Base-by-base conservation (phyloP, 2,113 vertebrate genomes). In the Callaeas wilsoni region DNA sequence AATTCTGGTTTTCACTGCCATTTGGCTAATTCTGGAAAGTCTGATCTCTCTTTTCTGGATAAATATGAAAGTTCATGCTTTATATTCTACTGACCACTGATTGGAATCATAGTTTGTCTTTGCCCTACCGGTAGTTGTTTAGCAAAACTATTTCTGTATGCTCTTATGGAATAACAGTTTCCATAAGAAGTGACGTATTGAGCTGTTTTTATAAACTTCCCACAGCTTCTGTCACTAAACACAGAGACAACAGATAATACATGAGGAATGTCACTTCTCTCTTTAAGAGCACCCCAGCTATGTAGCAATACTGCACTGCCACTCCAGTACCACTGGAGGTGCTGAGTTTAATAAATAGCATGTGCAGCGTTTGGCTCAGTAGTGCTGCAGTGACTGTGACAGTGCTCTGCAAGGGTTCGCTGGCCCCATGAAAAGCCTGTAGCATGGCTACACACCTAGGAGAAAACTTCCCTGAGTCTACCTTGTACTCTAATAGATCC, bases 151-250 rank as follows among this genome's bases (percentile, higher is more conserved):
- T 90, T 92, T 90, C 85, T 91, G 80, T 89, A 75, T 12, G 13
- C 75, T 88, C 37, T 71, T 68, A 49, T 41, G 53, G 87, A 74
- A 86, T 86, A 84, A 68, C 63, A 68, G 91, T 90, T 95, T 87
- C 90, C 65, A 18, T 85, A 90, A 91, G 64, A 88, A 93, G 68
- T 89, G 88, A 93, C 18, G 14, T 92, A 81, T 88, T 90, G 73
- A 94, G 88, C 86, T 92, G 79, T 90, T 95, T 90, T 81, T 86
- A 35, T 71, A 81, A 86, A 64, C 93, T 90, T 94, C 90, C 87
- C 90, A 89, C 83, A 87, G 86, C 57, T 89, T 90, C 88, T 95
- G 85, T 93, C 75, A 84, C 64, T 70, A 81, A 95, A 93, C 69
- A 74, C 62, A 33, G 49, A 91, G 62, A 76, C 80, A 92, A 80